Evolutionary conservation across 2,888 invertebrate genomes (phyloP), one percentile per base, ranked within the genome.

Genomic region (Bugulina stolonifera): DNA sequence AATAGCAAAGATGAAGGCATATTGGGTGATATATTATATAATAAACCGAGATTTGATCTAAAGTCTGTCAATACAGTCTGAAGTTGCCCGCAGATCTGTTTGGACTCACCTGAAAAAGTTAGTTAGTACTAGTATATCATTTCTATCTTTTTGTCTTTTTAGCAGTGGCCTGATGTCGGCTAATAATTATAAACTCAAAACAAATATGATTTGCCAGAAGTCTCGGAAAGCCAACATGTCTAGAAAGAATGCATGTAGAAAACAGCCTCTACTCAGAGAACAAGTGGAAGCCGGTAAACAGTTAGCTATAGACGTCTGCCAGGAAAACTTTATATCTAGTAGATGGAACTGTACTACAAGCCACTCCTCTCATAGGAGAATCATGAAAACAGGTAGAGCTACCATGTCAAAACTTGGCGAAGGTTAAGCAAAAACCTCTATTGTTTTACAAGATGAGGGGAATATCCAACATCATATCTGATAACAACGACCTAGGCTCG

Each of bases 331-430:
- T 84, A 86, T 88, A 72, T 87, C 89, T 75, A 86, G 92, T 75
- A 84, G 92, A 71, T 94, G 94, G 94, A 95, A 94, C 82, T 94
- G 94, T 80, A 91, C 92, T 0, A 88, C 91, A 0, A 87, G 90
- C 75, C 88, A 91, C 77, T 88, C 90, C 77, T 92, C 92, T 76
- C 89, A 93, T 85, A 89, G 91, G 83, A 92, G 92, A 86, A 91
- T 94, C 81, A 87, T 94, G 74, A 87, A 91, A 83, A 90, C 90
- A 88, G 94, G 94, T 94, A 86, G n/a, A n/a, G n/a, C n/a, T n/a
- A n/a, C n/a, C n/a, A n/a, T n/a, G n/a, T n/a, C n/a, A n/a, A n/a
- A n/a, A n/a, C n/a, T n/a, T n/a, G n/a, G n/a, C n/a, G n/a, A n/a
- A n/a, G n/a, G n/a, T n/a, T n/a, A n/a, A n/a, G n/a, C n/a, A n/a